phyloP scores from a whole-genome alignment of 2,113 vertebrate species.

The Junco hyemalis region DNA sequence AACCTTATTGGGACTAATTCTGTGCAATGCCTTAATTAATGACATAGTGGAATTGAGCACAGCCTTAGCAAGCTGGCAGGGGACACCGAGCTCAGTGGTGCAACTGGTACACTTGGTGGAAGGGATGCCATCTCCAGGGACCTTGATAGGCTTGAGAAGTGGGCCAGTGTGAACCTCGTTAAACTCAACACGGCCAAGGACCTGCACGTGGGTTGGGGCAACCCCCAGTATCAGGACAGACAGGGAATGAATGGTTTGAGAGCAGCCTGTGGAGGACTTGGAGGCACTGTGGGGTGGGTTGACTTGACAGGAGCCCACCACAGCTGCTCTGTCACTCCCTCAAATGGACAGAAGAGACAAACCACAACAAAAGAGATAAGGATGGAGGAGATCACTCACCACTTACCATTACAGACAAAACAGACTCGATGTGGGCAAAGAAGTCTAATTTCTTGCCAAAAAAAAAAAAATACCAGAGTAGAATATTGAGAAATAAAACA shows the following conservation, averaged over 20 bases:
- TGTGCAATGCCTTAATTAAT: background rate
- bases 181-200: background rate
- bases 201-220: background rate
- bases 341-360: background rate
- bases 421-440: fast-evolving
- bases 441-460: background rate
- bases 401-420: background rate
- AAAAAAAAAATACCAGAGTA: background rate
- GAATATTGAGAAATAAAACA: background rate
- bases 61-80: background rate
- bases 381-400: background rate
- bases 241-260: background rate
- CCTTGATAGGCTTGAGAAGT: background rate
- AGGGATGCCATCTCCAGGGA: background rate
- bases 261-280: background rate
- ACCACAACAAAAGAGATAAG: background rate
- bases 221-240: background rate
- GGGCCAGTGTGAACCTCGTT: background rate
- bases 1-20: background rate
- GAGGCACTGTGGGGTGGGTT: background rate
- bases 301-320: background rate
- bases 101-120: background rate
- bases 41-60: background rate
- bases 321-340: background rate
- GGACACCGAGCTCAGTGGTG: background rate